Evolutionary conservation across 2,888 invertebrate genomes (phyloP), one percentile per base, ranked within the genome.

Genomic region (Sminthurides aquaticus): DNA sequence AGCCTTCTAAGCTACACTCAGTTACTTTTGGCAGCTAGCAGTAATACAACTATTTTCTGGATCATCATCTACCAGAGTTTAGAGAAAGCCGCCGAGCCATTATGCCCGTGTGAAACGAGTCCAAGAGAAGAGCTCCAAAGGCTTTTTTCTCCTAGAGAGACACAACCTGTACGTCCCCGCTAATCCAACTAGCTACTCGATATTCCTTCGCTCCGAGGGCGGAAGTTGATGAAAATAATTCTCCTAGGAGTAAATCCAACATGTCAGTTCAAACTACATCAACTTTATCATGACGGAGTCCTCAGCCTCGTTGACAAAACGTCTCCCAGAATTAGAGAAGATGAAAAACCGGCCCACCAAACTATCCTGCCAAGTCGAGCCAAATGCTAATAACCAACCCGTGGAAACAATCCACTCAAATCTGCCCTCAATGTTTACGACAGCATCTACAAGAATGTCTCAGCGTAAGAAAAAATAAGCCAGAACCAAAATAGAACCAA

Each of bases 1-100:
- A 34, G 43, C 43, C 15, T 34, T 34, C 43, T 5, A 34, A 34
- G 62, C 65, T 60, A 65, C 67, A 67, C 65, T 67, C 59, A 62
- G 65, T 65, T 67, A 59, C 60, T 67, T 67, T 65, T 65, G 65
- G 65, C 65, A 65, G 52, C 34, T 11, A 34, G 43, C 15, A 34
- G 5, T 34, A 34, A 5, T 11, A 5, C 43, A 34, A 60, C 67
- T 58, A 67, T 67, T 67, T 67, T 67, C 67, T 65, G 65, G 62
- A 67, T 67, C 65, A 67, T 65, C 52, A 52, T 52, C 52, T 20
- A 63, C 64, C 43, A 34, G 15, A 34, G 43, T 34, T 5, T 15
- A 34, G 8, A 34, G 15, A 15, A 34, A 34, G 43, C 43, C 43
- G 43, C 43, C 15, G 43, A 34, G 43, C 43, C 43, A 34, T 34